Base-by-base conservation (phyloP, 2,113 vertebrate genomes). In the Apodemus speciosus region DNA sequence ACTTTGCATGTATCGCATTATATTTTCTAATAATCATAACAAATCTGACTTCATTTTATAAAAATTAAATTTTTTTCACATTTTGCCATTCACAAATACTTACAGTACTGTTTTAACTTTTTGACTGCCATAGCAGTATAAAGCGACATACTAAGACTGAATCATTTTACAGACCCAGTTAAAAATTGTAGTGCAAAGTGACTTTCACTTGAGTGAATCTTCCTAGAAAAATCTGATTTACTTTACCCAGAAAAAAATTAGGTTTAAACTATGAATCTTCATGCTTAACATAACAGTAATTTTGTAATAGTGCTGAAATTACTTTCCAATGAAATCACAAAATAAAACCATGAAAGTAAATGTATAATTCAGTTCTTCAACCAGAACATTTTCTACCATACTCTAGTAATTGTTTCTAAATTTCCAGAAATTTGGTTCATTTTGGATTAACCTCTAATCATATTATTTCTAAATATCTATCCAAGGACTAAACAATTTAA, bases 261-360 rank as follows among this genome's bases (percentile, higher is more conserved):
- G 27, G 3, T 64, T 94, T 93, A 60, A 86, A 71, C 49, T 62
- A 68, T 51, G 18, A 15, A n/a, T 68, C 27, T 20, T 8, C 83
- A 89, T 87, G 2, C 38, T 77, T 71, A 81, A 46, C 51, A 83
- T 30, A 56, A 6, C 43, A 91, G 56, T 72, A 75, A 43, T 25
- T 77, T 95, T 85, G 1, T 88, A 85, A 53, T 64, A 88, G 0
- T 85, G 18, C 16, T 83, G 9, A 35, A 32, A 76, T 68, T 93
- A 10, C 68, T 90, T 95, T 91, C 38, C 76, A 85, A 64, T 20
- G 25, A 69, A 85, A 49, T 75, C 35, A 85, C 40, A 94, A 94
- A 77, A 93, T 94, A 90, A 81, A 93, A 84, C 79, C 80, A 77
- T 77, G 14, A 83, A 66, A 88, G 20, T 93, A 90, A 92, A 92